phyloP scores from a whole-genome alignment of 2,888 invertebrate species.

The Dichetophora obliterata region DNA sequence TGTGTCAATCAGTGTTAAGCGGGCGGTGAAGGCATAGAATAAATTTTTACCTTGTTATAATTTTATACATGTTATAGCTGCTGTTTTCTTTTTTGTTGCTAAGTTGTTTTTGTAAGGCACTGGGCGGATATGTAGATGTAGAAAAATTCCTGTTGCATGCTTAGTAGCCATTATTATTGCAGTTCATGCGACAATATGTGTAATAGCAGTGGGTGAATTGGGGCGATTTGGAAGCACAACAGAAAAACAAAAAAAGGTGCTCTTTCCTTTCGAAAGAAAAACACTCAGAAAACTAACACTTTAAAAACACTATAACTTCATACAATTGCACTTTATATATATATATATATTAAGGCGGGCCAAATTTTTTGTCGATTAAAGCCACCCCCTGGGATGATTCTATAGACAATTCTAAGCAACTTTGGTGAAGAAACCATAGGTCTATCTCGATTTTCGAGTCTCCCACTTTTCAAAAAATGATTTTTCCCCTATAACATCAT shows the following conservation, averaged over 20 bases:
- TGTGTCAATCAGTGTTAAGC: slow-evolving; percentile 40
- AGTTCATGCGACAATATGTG: slow-evolving; percentile 8
- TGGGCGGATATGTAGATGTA: background rate
- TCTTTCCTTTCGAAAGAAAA: too few species aligned
- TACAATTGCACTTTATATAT: too few species aligned
- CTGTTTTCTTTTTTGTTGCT: background rate
- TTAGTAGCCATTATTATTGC: slow-evolving; percentile 57
- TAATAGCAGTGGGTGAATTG: background rate
- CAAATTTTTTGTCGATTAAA: too few species aligned
- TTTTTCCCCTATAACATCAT: too few species aligned
- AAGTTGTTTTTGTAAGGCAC: background rate
- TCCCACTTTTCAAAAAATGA: too few species aligned
- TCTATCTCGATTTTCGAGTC: too few species aligned
- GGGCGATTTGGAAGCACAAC: background rate
- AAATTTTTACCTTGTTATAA: slow-evolving; percentile 45
- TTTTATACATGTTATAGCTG: background rate
- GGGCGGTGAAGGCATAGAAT: slow-evolving; percentile 38
- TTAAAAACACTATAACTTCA: too few species aligned
- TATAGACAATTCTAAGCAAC: too few species aligned
- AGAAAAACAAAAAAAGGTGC: background rate
- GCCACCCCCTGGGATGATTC: too few species aligned
- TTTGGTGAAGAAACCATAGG: too few species aligned
- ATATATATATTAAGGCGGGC: too few species aligned
- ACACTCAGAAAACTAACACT: too few species aligned
- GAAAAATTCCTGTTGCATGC: slow-evolving; percentile 59